Percentiles rank a stretch among this genome's conserved stretches.
These are phyloP conservation scores for Manis javanica DNA, from an alignment of 2,797 vertebrate species.

Conservation along the genomic window DNA sequence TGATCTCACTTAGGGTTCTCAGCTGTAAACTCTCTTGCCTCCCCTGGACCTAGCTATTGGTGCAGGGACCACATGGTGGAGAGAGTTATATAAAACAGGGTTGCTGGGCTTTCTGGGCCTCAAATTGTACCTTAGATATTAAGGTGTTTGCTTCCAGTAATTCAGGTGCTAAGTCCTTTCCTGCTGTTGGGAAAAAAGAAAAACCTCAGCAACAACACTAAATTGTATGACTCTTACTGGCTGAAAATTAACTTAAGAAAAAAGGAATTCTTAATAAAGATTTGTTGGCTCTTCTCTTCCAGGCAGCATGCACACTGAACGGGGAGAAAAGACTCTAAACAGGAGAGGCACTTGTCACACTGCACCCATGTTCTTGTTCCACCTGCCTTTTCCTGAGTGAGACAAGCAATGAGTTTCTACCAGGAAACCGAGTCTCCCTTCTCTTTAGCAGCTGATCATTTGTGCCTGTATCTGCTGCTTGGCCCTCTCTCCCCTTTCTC, in stretches of 20 bases:
- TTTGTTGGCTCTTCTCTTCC: background rate
- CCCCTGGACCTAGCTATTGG: background rate
- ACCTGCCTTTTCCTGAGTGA: background rate
- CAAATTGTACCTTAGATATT: background rate
- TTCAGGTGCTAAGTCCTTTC: background rate
- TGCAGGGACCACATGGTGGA: background rate
- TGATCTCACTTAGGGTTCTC: background rate
- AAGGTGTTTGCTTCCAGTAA: background rate
- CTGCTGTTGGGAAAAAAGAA: background rate
- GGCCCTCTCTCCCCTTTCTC: background rate
- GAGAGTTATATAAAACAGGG: background rate
- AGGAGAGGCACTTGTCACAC: background rate
- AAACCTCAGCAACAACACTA: background rate
- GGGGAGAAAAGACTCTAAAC: background rate
- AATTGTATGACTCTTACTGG: background rate
- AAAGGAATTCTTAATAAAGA: slow-evolving; percentile 4
- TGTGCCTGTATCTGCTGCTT: background rate
- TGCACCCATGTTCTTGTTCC: background rate
- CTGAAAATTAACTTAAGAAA: slow-evolving; percentile 1
- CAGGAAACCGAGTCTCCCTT: background rate
- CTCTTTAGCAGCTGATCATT: background rate
- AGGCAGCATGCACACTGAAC: background rate
- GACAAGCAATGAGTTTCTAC: background rate
- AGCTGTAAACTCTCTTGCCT: background rate
- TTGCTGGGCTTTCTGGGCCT: background rate